phyloP scores from a whole-genome alignment of 2,113 vertebrate genomes.

The Orycteropus afer region DNA sequence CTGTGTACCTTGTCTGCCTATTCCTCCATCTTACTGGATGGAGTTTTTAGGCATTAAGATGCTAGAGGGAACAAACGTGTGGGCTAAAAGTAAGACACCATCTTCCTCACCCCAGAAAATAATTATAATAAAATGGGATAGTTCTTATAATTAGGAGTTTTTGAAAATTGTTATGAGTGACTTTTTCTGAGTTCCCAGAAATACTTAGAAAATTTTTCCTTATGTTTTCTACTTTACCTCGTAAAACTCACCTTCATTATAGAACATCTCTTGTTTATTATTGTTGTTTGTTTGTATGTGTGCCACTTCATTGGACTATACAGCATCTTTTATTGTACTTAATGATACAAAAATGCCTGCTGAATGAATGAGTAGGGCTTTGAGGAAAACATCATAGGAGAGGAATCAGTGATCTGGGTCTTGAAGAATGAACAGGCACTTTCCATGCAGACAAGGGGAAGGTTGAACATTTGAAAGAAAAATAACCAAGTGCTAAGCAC shows the following conservation, averaged over 20 bases:
- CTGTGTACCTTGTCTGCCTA: no score
- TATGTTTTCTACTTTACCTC: neutral
- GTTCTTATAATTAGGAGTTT: neutral
- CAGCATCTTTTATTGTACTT: neutral
- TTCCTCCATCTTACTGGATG: no score
- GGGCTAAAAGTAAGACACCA: no score
- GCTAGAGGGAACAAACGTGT: no score
- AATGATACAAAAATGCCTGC: neutral
- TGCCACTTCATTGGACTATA: neutral
- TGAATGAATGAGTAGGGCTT: neutral
- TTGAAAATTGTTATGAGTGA: neutral
- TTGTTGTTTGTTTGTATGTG: neutral
- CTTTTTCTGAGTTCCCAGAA: neutral
- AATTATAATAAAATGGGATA: neutral
- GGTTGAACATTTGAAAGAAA: neutral
- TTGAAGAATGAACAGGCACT: neutral
- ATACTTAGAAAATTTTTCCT: neutral
- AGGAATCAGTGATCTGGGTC: neutral
- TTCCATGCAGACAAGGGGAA: neutral
- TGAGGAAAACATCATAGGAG: neutral
- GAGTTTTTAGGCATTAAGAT: no score
- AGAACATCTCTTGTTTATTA: neutral
- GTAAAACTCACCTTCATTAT: neutral
- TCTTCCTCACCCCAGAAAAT: no score
- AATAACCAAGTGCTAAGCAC: neutral